These are phyloP conservation scores for Platycercus adscitus DNA, from an alignment of 2,113 vertebrate species.

Conservation along the genomic window DNA sequence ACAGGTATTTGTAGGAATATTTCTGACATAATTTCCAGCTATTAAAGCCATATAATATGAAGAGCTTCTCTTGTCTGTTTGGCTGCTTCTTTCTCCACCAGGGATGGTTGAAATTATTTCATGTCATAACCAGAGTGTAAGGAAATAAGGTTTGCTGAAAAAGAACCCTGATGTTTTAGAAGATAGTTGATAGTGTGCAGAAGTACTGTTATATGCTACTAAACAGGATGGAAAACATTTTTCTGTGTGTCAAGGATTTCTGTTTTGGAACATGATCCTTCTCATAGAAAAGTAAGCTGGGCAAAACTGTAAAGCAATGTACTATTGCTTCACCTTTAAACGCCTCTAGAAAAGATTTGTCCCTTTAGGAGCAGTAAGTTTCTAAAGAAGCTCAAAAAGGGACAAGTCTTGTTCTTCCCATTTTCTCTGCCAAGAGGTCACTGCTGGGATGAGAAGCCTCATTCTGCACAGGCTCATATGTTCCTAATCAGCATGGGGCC, in stretches of 20 bases:
- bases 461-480: neutral
- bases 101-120: neutral
- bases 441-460: neutral
- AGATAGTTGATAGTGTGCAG: accelerated
- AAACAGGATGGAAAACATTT: neutral
- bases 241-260: neutral
- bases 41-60: neutral
- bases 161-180: neutral
- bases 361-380: neutral
- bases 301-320: neutral
- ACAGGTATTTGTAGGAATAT: neutral
- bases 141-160: neutral
- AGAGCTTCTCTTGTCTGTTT: neutral
- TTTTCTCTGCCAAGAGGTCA: neutral
- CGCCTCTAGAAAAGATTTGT: neutral
- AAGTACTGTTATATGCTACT: neutral
- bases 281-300: neutral
- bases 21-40: neutral
- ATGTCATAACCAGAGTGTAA: neutral
- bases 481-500: neutral
- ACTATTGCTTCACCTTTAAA: neutral
- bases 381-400: neutral
- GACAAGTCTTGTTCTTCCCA: neutral
- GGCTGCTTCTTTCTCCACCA: neutral
- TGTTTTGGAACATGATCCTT: neutral